Percentiles rank a stretch among this genome's conserved stretches.
Conservation (phyloP, 2,888 invertebrate genomes). For the Himalopsyche japonica region DNA sequence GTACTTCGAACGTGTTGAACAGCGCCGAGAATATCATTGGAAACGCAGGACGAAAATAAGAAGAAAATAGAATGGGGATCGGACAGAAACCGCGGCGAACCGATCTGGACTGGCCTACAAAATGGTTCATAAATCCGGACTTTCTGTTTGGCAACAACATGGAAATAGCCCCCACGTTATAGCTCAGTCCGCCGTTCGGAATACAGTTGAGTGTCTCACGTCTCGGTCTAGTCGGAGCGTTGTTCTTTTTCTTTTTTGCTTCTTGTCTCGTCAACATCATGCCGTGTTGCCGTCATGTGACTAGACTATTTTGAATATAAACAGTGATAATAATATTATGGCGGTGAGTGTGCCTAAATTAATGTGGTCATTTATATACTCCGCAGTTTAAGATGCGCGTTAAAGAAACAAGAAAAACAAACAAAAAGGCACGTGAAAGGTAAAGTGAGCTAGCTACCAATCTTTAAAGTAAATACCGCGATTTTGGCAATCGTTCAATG, state of each 20-base stretch:
- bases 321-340: background rate
- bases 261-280: background rate
- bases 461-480: too few species aligned
- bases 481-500: too few species aligned
- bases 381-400: background rate
- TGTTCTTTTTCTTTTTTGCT: background rate
- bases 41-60: background rate
- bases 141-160: constrained; percentile 22
- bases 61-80: background rate
- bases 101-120: constrained; percentile 2
- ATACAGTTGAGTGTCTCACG: background rate
- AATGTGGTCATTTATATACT: background rate
- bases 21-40: constrained; percentile 39
- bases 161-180: background rate
- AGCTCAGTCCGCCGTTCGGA: background rate
- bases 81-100: constrained; percentile 11
- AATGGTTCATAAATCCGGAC: background rate
- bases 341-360: background rate
- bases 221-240: background rate
- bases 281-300: background rate
- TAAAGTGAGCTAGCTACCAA: too few species aligned
- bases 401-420: background rate
- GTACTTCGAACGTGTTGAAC: constrained; percentile 38
- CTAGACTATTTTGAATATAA: background rate
- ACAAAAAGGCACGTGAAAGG: background rate